Conservation (phyloP, 2,113 vertebrate species). For the Uria lomvia region DNA sequence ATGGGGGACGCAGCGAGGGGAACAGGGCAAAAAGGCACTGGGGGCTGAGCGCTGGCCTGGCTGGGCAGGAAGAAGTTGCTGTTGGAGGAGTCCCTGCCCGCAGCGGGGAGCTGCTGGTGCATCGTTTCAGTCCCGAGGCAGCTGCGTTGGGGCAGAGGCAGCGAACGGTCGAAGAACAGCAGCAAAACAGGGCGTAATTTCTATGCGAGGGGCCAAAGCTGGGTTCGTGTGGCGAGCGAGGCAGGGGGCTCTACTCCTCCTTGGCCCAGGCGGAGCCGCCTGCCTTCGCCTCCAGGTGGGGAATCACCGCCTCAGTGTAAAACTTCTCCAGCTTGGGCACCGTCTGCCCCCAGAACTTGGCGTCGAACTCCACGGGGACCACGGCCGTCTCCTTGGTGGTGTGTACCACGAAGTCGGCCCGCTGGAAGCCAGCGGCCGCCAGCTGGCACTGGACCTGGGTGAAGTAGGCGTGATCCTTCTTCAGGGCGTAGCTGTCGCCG, state of each 20-base stretch:
- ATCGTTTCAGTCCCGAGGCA: fast-evolving
- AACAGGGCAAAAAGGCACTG: neutral
- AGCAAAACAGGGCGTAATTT: neutral
- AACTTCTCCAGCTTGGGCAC: conserved; percentile 77
- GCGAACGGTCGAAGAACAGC: fast-evolving
- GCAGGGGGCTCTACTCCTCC: conserved; percentile 42
- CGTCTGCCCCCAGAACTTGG: conserved; percentile 67
- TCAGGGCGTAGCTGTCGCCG: conserved; percentile 66
- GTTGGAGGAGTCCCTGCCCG: neutral
- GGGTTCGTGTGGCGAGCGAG: neutral
- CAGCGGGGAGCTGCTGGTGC: neutral
- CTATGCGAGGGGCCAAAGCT: neutral
- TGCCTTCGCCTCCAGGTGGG: conserved; percentile 49
- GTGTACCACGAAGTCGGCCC: conserved; percentile 76
- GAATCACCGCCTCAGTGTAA: conserved; percentile 72
- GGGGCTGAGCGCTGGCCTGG: neutral
- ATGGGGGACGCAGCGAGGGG: neutral
- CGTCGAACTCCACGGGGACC: conserved; percentile 74
- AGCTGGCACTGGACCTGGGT: conserved; percentile 85
- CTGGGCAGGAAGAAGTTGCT: neutral
- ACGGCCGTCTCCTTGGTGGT: conserved; percentile 74
- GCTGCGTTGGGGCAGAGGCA: neutral
- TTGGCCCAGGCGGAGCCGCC: neutral
- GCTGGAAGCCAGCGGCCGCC: conserved; percentile 61
- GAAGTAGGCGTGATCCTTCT: conserved; percentile 76